Evolutionary conservation across 2,797 vertebrate species (phyloP), one percentile per base, ranked within the genome.

Genomic region (Lithobates pipiens): DNA sequence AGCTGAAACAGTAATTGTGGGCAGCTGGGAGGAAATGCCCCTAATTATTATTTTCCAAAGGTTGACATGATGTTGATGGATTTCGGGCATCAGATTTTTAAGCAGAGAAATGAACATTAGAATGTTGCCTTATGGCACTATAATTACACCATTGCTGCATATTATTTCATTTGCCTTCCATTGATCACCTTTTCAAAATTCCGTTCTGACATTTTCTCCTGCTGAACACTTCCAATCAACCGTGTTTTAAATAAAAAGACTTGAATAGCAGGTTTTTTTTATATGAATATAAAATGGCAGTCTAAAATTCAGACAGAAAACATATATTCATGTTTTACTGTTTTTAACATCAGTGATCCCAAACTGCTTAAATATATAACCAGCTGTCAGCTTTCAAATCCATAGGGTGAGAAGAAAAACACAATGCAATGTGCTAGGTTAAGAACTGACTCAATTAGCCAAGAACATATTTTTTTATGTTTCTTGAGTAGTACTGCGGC

Each of bases 111-210:
- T 77, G 75, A 77, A 84, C 67, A 67, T 34, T 75, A 79, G 50
- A 34, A 54, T 74, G 5, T 34, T 74, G 75, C 29, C 61, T 80
- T 25, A 68, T 75, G 75, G 44, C 72, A 42, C n/a, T 42, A 80
- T 80, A 85, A 80, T 76, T 69, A 80, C 39, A 36, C 71, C 71
- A 80, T 76, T 32, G 21, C 7, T 75, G 21, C 32, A 57, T 76
- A 68, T 70, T 36, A 69, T 76, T 79, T 57, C 23, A 76, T 57
- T 76, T 27, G 42, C 32, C 73, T 44, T 80, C 63, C 63, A 80
- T 70, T 57, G 21, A 72, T 84, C 68, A 84, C 71, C 70, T 80
- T 85, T 75, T 80, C 74, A 80, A 85, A 36, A 85, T 80, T 75
- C 83, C 27, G 50, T 80, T 79, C 70, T 85, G 76, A 54, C 83